phyloP scores from a whole-genome alignment of 2,888 invertebrate genomes.

The Acronicta leporina region DNA sequence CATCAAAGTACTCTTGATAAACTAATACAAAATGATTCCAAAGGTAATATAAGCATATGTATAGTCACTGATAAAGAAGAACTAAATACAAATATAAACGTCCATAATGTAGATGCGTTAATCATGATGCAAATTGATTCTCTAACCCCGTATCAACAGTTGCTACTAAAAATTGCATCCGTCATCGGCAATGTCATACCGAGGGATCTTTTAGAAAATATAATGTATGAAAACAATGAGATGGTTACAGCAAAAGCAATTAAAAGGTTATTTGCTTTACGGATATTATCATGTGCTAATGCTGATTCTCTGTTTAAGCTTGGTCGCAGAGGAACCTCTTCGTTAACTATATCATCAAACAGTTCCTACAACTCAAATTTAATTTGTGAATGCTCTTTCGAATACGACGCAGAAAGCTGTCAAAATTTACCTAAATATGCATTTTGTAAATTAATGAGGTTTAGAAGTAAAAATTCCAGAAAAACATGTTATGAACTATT shows the following conservation, averaged over 20 bases:
- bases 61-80: slow-evolving; percentile 74
- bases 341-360: slow-evolving; percentile 47
- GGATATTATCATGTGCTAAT: slow-evolving; percentile 88
- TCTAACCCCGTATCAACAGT: slow-evolving; percentile 89
- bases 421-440: slow-evolving; percentile 86
- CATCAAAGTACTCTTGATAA: slow-evolving; percentile 73
- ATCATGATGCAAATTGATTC: slow-evolving; percentile 88
- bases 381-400: slow-evolving; percentile 78
- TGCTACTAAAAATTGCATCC: slow-evolving; percentile 89
- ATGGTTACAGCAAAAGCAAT: slow-evolving; percentile 85
- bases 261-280: slow-evolving; percentile 87
- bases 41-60: slow-evolving; percentile 73
- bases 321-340: slow-evolving; percentile 56
- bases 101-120: slow-evolving; percentile 82
- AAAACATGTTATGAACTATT: slow-evolving; percentile 87
- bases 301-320: slow-evolving; percentile 56
- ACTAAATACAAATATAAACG: slow-evolving; percentile 76
- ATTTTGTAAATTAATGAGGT: slow-evolving; percentile 89
- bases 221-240: slow-evolving; percentile 86
- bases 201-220: slow-evolving; percentile 84
- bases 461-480: slow-evolving; percentile 85
- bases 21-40: slow-evolving; percentile 65
- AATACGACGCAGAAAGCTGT: slow-evolving; percentile 70
- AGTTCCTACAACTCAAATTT: slow-evolving; percentile 55
- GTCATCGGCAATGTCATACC: slow-evolving; percentile 88